Evolutionary conservation across 2,797 vertebrate species (phyloP).

Genomic region (Telmatherina bonti): DNA sequence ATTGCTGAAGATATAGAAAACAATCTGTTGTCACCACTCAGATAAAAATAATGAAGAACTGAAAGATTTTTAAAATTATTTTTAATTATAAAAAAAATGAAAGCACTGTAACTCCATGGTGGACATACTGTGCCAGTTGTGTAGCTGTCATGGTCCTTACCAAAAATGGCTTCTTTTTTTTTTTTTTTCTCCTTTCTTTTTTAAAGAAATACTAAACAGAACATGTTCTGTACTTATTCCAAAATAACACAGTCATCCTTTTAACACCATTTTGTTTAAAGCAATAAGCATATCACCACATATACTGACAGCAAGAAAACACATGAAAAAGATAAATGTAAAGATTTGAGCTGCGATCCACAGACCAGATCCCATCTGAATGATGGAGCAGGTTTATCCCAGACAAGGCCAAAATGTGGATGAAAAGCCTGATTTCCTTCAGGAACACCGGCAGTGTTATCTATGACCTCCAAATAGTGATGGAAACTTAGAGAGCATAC

Average conservation of each 20-base stretch:
- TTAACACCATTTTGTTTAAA: constrained; percentile 70
- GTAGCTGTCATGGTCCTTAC: constrained; percentile 59
- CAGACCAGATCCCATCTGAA: constrained; percentile 18
- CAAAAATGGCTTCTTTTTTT: constrained; percentile 53
- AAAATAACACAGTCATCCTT: constrained; percentile 54
- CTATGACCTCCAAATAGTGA: constrained; percentile 14
- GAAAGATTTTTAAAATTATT: constrained; percentile 65
- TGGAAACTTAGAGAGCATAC: constrained; percentile 23
- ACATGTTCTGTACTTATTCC: constrained; percentile 33
- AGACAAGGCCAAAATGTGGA: constrained; percentile 7
- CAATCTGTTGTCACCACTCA: constrained; percentile 68
- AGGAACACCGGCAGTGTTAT: constrained; percentile 8
- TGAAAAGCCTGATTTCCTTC: constrained; percentile 1
- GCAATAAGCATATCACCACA: constrained; percentile 78
- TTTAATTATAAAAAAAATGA: constrained; percentile 59
- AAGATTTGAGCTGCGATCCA: constrained; percentile 17
- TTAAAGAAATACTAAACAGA: constrained; percentile 44
- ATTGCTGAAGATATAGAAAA: constrained; percentile 82
- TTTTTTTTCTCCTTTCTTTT: background rate
- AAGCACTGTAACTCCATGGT: constrained; percentile 49
- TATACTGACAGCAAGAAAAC: constrained; percentile 76
- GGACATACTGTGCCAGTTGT: constrained; percentile 47
- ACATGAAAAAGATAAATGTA: constrained; percentile 61
- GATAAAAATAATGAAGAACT: constrained; percentile 37
- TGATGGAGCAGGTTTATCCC: constrained; percentile 1